Evolutionary conservation across 2,797 vertebrate genomes (phyloP).

Genomic region (Hephaestus fuliginosus): DNA sequence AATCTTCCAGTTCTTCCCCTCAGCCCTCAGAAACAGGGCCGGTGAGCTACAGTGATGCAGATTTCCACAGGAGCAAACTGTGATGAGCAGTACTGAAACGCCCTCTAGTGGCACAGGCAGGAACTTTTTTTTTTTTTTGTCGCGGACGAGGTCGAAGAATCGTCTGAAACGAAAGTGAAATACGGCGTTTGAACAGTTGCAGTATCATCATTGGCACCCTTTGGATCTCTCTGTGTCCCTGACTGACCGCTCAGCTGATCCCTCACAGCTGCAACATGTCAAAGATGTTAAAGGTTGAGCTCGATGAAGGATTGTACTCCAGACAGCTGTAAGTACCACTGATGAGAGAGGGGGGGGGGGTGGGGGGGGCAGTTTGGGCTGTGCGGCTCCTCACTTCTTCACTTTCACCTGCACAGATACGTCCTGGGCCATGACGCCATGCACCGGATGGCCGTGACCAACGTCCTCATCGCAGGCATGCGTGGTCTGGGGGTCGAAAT

Average conservation of each 20-base stretch:
- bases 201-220: too few species aligned
- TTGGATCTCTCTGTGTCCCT: not conserved
- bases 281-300: conserved; percentile 33
- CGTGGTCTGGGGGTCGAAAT: conserved; percentile 91
- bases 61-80: not conserved
- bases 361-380: accelerated
- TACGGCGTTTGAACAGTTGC: not conserved
- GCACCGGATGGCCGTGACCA: conserved; percentile 79
- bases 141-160: accelerated
- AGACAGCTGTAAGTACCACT: conserved; percentile 89
- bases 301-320: conserved; percentile 88
- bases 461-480: conserved; percentile 90
- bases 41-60: not conserved
- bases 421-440: conserved; percentile 89
- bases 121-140: accelerated
- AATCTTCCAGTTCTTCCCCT: not conserved
- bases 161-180: conserved; percentile 76
- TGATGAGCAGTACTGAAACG: not conserved
- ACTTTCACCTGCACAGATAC: conserved; percentile 80
- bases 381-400: not conserved
- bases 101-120: conserved; percentile 49
- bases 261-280: conserved; percentile 60
- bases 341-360: accelerated
- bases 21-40: not conserved
- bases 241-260: not conserved